Percentiles rank a stretch among this genome's conserved stretches.
phyloP scores from a whole-genome alignment of 2,113 vertebrate species.

The cattle (Bos taurus) region ARS-UCD2.0 NC_037345.1:23505001-23505500 shows the following conservation, averaged over 20 bases:
- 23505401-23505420: background rate
- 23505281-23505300: background rate
- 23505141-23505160: background rate
- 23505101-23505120: background rate
- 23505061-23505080: background rate
- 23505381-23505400: background rate
- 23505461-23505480: background rate
- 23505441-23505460: background rate
- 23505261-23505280: background rate
- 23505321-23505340: background rate
- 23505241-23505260: background rate
- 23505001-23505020: background rate
- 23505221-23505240: background rate
- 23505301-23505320: background rate
- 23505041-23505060: background rate
- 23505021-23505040: background rate
- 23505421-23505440: background rate
- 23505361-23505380: background rate
- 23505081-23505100: background rate
- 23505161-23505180: background rate
- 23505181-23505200: background rate
- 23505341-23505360: background rate
- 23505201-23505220: background rate
- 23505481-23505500: background rate
- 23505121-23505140: background rate